These are phyloP conservation scores for Cavia aperea DNA, from an alignment of 2,113 vertebrate genomes.

Conservation along the genomic window DNA sequence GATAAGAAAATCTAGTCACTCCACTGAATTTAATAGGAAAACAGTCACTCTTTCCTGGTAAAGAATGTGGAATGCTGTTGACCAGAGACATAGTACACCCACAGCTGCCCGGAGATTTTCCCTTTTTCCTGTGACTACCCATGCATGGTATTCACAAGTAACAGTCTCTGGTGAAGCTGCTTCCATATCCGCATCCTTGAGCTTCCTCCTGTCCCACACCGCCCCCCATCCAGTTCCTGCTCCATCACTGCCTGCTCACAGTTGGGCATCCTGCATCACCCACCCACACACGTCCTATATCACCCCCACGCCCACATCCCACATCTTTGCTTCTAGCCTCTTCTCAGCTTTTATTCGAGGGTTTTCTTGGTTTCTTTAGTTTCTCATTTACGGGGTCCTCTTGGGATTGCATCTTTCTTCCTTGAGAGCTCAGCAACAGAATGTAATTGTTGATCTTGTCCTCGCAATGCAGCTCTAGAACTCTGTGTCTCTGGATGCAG, in stretches of 20 bases:
- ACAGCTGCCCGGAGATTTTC: background rate
- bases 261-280: background rate
- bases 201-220: background rate
- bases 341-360: background rate
- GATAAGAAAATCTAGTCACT: background rate
- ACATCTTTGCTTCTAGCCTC: background rate
- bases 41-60: background rate
- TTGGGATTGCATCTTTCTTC: background rate
- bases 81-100: background rate
- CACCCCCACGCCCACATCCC: background rate
- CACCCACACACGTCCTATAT: too few relatives aligned
- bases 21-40: background rate
- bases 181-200: background rate
- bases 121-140: background rate
- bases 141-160: accelerated
- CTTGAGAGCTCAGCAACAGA: background rate
- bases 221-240: background rate
- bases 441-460: background rate
- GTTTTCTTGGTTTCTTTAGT: background rate
- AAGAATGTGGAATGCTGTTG: background rate
- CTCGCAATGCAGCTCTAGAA: background rate
- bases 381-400: background rate
- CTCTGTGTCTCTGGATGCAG: background rate
- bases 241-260: background rate
- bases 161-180: background rate